phyloP scores from a whole-genome alignment of 2,797 vertebrate genomes.

The Diceros bicornis region DNA sequence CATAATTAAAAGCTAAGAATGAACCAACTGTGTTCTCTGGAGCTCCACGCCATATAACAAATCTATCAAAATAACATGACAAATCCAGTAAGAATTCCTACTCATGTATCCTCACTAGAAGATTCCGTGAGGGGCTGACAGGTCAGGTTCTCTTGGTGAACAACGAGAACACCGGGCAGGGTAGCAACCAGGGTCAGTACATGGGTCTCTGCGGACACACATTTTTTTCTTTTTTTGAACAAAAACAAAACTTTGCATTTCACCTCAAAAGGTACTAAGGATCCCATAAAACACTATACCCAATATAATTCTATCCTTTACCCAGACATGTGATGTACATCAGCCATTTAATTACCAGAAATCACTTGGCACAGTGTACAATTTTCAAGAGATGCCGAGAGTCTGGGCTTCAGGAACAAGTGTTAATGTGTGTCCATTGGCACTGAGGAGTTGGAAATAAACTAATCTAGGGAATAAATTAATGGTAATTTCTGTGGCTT shows the following conservation, averaged over 20 bases:
- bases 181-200: neutral
- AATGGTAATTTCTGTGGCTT: neutral
- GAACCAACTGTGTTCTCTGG: neutral
- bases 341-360: neutral
- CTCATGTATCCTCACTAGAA: neutral
- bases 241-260: neutral
- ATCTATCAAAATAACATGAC: neutral
- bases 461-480: neutral
- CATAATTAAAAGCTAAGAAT: neutral
- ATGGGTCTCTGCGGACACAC: neutral
- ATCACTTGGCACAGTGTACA: neutral
- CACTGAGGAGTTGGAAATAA: neutral
- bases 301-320: neutral
- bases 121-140: neutral
- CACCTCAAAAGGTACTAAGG: neutral
- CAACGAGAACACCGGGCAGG: fast-evolving
- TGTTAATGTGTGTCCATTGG: neutral
- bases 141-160: neutral
- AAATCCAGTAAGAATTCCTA: neutral
- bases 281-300: neutral
- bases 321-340: neutral
- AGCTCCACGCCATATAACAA: neutral
- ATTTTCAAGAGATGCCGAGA: neutral
- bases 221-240: too few species aligned
- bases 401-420: neutral